A percentile compares a stretch with the other conserved stretches of the same genome.
phyloP scores from a whole-genome alignment of 2,113 vertebrate species.

The Zosterops borbonicus region DNA sequence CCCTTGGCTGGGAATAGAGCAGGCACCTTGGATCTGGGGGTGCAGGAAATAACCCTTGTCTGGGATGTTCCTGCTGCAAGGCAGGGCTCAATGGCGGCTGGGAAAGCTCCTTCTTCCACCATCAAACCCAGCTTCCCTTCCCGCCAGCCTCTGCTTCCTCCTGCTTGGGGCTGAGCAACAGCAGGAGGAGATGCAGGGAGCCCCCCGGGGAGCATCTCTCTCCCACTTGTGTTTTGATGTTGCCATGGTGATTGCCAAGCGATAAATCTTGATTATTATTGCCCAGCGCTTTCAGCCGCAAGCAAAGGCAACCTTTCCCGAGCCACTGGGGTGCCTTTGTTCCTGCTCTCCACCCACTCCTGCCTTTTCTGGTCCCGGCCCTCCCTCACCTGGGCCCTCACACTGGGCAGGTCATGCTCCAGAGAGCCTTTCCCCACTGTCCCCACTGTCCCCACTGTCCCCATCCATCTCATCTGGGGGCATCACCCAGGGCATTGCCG shows the following conservation, averaged over 20 bases:
- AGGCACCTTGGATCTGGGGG: rapidly evolving
- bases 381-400: not conserved
- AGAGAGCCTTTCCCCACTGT: not conserved
- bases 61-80: rapidly evolving
- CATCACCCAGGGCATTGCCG: rapidly evolving
- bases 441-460: not conserved
- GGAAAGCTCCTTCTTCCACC: not conserved
- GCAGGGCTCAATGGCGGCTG: not conserved
- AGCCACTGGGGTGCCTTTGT: not conserved
- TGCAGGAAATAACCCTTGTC: rapidly evolving
- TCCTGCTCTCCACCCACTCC: not conserved
- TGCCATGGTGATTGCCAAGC: slow-evolving; percentile 77
- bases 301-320: slow-evolving; percentile 27
- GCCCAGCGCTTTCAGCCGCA: slow-evolving; percentile 57
- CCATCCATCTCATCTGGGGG: not conserved
- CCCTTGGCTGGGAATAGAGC: rapidly evolving
- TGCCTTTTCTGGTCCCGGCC: not conserved
- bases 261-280: slow-evolving; percentile 73
- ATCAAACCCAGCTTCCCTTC: not conserved
- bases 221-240: slow-evolving; percentile 74
- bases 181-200: not conserved
- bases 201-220: slow-evolving; percentile 37
- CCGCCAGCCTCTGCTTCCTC: not conserved
- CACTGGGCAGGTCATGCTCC: rapidly evolving
- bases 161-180: not conserved